phyloP scores from a whole-genome alignment of 2,113 vertebrate genomes.

The Onychostoma macrolepis region DNA sequence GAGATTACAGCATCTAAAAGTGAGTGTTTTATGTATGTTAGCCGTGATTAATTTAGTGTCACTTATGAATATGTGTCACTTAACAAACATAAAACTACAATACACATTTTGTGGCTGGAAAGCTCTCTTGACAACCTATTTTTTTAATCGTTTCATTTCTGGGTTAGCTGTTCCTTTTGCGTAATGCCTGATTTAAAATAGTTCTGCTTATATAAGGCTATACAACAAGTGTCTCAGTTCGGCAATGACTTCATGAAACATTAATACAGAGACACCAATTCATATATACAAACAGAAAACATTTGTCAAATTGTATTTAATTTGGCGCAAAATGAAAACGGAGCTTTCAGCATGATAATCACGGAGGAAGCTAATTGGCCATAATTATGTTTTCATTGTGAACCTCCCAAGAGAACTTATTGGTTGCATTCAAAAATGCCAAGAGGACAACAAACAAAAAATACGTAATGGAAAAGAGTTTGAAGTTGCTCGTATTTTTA shows the following conservation, averaged over 20 bases:
- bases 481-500: neutral
- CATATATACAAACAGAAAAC: neutral
- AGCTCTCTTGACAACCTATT: neutral
- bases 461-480: neutral
- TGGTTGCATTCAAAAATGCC: neutral
- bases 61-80: neutral
- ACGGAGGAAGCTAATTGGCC: neutral
- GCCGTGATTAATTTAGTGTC: neutral
- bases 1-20: neutral
- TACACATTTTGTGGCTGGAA: neutral
- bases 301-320: neutral
- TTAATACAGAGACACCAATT: neutral
- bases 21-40: neutral
- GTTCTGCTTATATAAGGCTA: neutral
- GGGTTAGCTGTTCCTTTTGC: neutral
- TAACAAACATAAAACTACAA: neutral
- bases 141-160: neutral
- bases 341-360: neutral
- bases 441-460: slow-evolving; percentile 1
- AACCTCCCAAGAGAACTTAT: neutral
- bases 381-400: neutral
- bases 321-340: neutral
- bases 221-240: neutral
- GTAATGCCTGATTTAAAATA: slow-evolving; percentile 3
- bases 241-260: neutral